Evolutionary conservation across 1,140 invertebrate genomes (phyloP).

Genomic region (Cydia strobilella): DNA sequence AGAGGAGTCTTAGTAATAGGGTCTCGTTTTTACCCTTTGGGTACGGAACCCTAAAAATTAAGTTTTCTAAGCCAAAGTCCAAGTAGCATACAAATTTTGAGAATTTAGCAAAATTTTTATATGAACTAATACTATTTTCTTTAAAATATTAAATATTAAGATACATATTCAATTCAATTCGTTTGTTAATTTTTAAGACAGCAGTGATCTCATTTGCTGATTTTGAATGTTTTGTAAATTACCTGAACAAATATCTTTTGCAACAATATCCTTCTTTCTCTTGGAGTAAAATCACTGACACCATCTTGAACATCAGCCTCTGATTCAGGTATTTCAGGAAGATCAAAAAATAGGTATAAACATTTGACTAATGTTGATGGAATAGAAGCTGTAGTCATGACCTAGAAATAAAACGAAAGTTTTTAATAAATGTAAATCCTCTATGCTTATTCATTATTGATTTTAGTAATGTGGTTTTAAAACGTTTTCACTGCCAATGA

Average conservation of each 20-base stretch:
- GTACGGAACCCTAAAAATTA: too few species aligned
- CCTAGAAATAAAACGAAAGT: constrained; percentile 78
- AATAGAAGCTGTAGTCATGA: constrained; percentile 96
- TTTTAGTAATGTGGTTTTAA: not conserved
- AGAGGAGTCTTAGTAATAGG: too few species aligned
- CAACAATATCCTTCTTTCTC: constrained; percentile 93
- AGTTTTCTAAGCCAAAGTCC: too few species aligned
- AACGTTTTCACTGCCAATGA: not conserved
- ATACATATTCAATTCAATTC: too few species aligned
- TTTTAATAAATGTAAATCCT: not conserved
- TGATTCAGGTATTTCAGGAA: constrained; percentile 93
- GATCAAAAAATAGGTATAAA: constrained; percentile 98
- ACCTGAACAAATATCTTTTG: constrained; percentile 99
- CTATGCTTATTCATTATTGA: not conserved
- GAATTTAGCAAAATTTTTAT: too few species aligned
- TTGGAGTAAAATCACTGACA: constrained; percentile 93
- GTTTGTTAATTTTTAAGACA: too few species aligned
- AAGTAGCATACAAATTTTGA: too few species aligned
- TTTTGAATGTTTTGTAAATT: constrained; percentile 36
- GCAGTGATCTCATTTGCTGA: too few species aligned
- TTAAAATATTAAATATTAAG: too few species aligned
- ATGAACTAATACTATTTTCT: too few species aligned
- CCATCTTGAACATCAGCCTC: constrained; percentile 86
- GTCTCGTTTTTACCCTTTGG: too few species aligned
- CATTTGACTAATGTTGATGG: constrained; percentile 99